Base-by-base conservation (phyloP, 2,888 invertebrate genomes). In the Halictus quadricinctus region DNA sequence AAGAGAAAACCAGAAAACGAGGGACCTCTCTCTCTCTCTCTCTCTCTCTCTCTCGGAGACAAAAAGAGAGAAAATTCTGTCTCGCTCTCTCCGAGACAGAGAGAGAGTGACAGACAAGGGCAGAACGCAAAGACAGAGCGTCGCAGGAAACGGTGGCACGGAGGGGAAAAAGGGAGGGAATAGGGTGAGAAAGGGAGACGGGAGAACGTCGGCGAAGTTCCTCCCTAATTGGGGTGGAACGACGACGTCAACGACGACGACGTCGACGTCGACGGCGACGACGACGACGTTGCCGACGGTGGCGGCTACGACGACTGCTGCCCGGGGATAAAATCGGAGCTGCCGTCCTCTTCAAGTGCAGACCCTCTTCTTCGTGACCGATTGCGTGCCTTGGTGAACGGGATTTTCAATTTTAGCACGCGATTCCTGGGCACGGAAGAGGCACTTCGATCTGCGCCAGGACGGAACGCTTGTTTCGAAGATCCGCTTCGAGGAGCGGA, bases 211-310 rank as follows among this genome's bases (percentile, higher is more conserved):
- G 91, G 87, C 89, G 87, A 90, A 91, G 92, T 91, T 90, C 90
- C 90, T 91, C 93, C 90, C 93, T 93, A 94, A 93, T 93, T 93
- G 93, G 93, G 92, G 92, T 91, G 91, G 87, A 87, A 88, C 88
- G 87, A 86, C 89, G 88, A 70, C 90, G 70, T 41, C 83, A 75
- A 58, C 83, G 75, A 75, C 82, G 79, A 85, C 72, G 78, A 79
- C 46, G 29, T 41, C 48, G 66, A 69, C 66, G 76, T 76, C 36
- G 36, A 36, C 36, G 36, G 0, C 36, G 72, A 8, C 72, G 72
- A 72, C 72, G 81, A 74, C 72, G 84, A 79, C 36, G 70, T 80
- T 85, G 81, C 81, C 83, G 87, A 58, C 85, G 77, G 64, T 21
- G 64, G 41, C 41, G 69, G 69, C 50, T 76, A 81, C 36, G 81